Conservation (phyloP, 2,797 vertebrate genomes). For the Clarias laeviceps region DNA sequence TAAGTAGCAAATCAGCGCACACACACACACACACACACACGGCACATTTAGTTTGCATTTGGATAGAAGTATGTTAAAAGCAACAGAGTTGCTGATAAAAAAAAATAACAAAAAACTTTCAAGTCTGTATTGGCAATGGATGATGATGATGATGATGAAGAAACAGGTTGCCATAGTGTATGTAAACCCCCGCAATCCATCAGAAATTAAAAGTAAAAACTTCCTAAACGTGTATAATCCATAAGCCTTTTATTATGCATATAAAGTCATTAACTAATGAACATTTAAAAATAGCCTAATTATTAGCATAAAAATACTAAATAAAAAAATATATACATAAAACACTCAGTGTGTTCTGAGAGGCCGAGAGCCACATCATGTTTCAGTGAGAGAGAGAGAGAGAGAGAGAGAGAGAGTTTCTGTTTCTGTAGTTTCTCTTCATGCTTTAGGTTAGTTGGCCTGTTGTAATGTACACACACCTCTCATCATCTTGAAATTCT, state of each 20-base stretch:
- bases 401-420: background rate
- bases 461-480: background rate
- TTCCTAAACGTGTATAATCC: background rate
- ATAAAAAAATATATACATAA: background rate
- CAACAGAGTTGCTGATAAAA: conserved; percentile 1
- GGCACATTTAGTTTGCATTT: conserved; percentile 49
- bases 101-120: background rate
- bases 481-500: background rate
- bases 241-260: background rate
- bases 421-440: background rate
- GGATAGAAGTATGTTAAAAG: conserved; percentile 32
- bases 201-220: background rate
- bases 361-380: background rate
- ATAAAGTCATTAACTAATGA: background rate
- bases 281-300: background rate
- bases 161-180: too few species aligned
- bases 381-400: too few species aligned
- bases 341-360: background rate
- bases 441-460: background rate
- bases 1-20: conserved; percentile 33
- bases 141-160: background rate
- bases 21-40: conserved; percentile 30
- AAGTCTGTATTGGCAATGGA: background rate
- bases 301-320: background rate
- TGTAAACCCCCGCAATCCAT: background rate